A percentile compares a stretch with the other conserved stretches of the same genome.
phyloP scores from a whole-genome alignment of 2,888 invertebrate genomes.

The Acleris emargana region DNA sequence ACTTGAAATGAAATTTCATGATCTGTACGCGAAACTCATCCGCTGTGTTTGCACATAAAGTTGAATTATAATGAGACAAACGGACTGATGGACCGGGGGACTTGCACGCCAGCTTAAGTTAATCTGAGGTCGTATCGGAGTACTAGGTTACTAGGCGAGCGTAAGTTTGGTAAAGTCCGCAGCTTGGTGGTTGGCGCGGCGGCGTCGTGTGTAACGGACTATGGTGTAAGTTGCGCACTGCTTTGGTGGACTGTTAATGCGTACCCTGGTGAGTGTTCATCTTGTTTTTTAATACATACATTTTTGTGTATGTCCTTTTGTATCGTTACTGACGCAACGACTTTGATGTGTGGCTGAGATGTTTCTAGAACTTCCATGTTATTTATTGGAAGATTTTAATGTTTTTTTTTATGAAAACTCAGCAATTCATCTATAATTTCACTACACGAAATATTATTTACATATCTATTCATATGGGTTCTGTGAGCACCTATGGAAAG shows the following conservation, averaged over 20 bases:
- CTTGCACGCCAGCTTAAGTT: constrained; percentile 16
- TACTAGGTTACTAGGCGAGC: constrained; percentile 77
- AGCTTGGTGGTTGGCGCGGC: constrained; percentile 79
- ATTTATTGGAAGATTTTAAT: neutral
- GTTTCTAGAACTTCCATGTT: neutral
- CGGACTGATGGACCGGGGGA: neutral
- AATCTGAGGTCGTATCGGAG: constrained; percentile 66
- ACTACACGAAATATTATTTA: constrained; percentile 27
- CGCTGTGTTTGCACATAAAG: neutral
- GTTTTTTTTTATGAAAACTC: constrained; percentile 1
- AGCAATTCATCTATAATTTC: constrained; percentile 19
- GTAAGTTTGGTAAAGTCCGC: constrained; percentile 80
- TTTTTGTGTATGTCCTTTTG: constrained; percentile 59
- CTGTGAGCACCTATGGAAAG: constrained; percentile 29
- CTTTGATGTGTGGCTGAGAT: constrained; percentile 21
- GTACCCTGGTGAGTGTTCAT: constrained; percentile 81
- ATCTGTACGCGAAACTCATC: neutral
- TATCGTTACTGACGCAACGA: constrained; percentile 43
- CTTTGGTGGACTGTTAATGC: constrained; percentile 83
- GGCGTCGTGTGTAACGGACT: constrained; percentile 75
- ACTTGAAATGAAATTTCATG: neutral
- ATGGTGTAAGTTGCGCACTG: constrained; percentile 82
- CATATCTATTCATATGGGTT: constrained; percentile 35
- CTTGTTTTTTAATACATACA: constrained; percentile 65
- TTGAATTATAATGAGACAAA: neutral